phyloP scores from a whole-genome alignment of 2,888 invertebrate species.

The Cheilosia pagana region DNA sequence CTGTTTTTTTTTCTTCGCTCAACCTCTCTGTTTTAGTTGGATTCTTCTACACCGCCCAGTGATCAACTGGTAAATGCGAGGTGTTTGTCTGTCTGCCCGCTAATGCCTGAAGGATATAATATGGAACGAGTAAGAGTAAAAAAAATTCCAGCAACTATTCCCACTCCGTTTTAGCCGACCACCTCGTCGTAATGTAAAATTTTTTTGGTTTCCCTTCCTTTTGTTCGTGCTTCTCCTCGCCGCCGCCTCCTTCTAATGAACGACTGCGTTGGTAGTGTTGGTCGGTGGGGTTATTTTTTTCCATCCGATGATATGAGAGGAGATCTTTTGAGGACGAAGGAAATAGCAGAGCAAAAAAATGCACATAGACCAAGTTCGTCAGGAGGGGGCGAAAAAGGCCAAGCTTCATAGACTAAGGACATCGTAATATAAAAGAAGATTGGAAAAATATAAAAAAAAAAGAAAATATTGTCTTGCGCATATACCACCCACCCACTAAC shows the following conservation, averaged over 20 bases:
- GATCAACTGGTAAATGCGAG: conserved; percentile 63
- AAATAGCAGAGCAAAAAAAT: conserved; percentile 10
- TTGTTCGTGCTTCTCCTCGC: neutral
- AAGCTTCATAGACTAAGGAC: conserved; percentile 51
- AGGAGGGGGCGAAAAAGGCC: conserved; percentile 52
- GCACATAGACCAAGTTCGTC: conserved; percentile 52
- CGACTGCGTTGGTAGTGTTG: conserved; percentile 10
- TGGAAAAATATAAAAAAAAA: conserved; percentile 16
- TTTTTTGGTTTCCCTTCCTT: conserved; percentile 40
- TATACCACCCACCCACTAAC: conserved; percentile 53
- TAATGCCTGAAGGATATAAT: conserved; percentile 43
- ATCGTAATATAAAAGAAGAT: conserved; percentile 24
- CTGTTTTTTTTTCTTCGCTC: neutral
- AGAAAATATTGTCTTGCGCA: conserved; percentile 62
- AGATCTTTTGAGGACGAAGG: conserved; percentile 36
- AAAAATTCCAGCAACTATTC: neutral
- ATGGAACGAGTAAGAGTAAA: conserved; percentile 15
- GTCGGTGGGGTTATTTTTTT: conserved; percentile 22
- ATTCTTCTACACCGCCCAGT: conserved; percentile 28
- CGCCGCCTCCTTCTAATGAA: conserved; percentile 22
- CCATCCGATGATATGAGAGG: neutral
- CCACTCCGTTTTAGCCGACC: conserved; percentile 20
- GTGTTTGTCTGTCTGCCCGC: conserved; percentile 59
- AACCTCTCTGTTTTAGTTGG: neutral
- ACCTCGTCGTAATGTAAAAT: conserved; percentile 40